phyloP scores from a whole-genome alignment of 2,888 invertebrate species.

The Chaitophorus viminalis region DNA sequence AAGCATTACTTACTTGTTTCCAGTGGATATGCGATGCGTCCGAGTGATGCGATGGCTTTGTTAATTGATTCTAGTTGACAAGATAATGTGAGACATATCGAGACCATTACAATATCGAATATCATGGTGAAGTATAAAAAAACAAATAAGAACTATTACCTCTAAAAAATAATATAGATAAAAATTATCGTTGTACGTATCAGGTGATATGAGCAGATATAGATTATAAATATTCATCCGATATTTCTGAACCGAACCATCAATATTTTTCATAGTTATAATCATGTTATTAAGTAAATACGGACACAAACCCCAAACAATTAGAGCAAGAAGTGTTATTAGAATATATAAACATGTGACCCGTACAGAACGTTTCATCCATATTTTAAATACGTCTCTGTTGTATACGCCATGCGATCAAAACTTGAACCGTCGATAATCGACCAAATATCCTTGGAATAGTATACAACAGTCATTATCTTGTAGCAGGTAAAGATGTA shows the following conservation, averaged over 20 bases:
- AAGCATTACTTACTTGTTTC: neutral
- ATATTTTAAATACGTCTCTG: neutral
- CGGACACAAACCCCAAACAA: neutral
- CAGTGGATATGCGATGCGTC: neutral
- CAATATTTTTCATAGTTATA: neutral
- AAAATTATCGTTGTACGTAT: slow-evolving; percentile 10
- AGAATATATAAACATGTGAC: neutral
- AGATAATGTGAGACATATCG: slow-evolving; percentile 4
- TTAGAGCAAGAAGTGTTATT: neutral
- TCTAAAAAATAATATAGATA: slow-evolving; percentile 4
- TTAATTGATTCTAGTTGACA: slow-evolving; percentile 7
- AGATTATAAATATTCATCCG: slow-evolving; percentile 28
- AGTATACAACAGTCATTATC: neutral
- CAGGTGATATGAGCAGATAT: neutral
- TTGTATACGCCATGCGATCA: neutral
- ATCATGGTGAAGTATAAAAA: neutral
- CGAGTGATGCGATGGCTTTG: neutral
- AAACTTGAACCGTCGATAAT: neutral
- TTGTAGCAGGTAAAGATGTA: neutral
- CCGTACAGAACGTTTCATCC: neutral
- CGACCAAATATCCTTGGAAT: neutral
- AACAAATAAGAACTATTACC: neutral
- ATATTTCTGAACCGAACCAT: neutral
- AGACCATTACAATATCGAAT: neutral
- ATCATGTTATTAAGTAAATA: neutral